Evolutionary conservation across 2,888 invertebrate genomes (phyloP).

Genomic region (Argyresthia albistria): DNA sequence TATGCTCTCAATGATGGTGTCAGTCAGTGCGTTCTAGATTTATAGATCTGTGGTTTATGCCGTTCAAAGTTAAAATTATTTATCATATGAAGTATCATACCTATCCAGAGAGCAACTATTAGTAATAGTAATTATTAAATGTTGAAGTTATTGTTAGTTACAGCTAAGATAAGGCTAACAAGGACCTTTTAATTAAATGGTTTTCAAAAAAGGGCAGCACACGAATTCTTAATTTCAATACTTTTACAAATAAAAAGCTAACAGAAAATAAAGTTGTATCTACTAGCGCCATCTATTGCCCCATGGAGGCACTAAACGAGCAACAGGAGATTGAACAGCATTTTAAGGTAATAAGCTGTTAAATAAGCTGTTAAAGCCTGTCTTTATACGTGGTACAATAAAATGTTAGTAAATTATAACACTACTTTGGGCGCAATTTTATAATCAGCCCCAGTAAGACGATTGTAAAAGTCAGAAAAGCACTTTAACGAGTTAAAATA

Average conservation of each 20-base stretch:
- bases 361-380: background rate
- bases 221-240: too few species aligned
- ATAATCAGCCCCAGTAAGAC: constrained; percentile 17
- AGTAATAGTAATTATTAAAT: too few species aligned
- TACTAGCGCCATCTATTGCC: constrained; percentile 5
- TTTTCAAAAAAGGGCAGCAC: too few species aligned
- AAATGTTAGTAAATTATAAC: background rate
- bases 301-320: background rate
- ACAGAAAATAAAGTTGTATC: background rate
- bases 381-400: background rate
- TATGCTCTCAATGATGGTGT: background rate
- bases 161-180: too few species aligned
- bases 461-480: constrained; percentile 29
- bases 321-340: background rate
- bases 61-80: too few species aligned
- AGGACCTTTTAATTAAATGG: too few species aligned
- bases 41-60: too few species aligned
- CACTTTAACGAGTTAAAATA: constrained; percentile 13
- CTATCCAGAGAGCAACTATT: too few species aligned
- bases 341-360: background rate
- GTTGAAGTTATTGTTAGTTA: too few species aligned
- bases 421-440: constrained; percentile 4
- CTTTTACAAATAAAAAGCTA: too few species aligned
- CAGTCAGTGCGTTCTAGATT: too few species aligned
- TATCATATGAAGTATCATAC: too few species aligned